Base-by-base conservation (phyloP, 2,113 vertebrate species). In the Cyrtonyx montezumae region DNA sequence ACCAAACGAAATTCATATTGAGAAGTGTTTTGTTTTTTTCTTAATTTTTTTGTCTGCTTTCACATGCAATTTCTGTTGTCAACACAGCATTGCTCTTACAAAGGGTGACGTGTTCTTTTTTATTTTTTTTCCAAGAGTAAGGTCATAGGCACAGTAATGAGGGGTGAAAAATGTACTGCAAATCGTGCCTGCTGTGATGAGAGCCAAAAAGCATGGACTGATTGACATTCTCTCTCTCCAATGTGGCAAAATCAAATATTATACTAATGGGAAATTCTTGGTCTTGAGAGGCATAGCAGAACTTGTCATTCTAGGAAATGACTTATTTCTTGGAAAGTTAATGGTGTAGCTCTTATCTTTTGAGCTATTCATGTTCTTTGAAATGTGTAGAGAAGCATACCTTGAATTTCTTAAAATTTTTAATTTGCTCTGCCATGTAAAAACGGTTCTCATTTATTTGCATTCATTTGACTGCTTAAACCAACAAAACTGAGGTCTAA, bases 81-180 rank as follows among this genome's bases (percentile, higher is more conserved):
- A 48, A 56, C 76, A 88, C 42, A 23, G 77, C 91, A 94, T 95
- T 96, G 90, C 90, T 95, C 79, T 95, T 90, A 84, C 17, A 34
- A 90, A 90, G 62, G 48, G 53, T 86, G 53, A 86, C 59, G 16
- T 45, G 65, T 20, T 78, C 12, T 55, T 82, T 37, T 71, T 55
- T 34, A 7, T 75, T 93, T 93, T 81, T 61, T 20, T 61, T 20
- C 91, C 73, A 78, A 94, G 84, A 83, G 49, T 81, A 79, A 88
- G 21, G 53, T 84, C 51, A 32, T 21, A 75, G 69, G 30, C 83
- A 6, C 56, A 73, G 53, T 79, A 86, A 73, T 19, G 58, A 85
- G 36, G 34, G 30, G 34, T 71, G 42, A 66, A 70, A 88, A 65
- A 30, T 20, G 30, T 70, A 30, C 73, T 82, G 84, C 56, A 87